A percentile compares a stretch with the other conserved stretches of the same genome.
These are phyloP conservation scores for Pyrocephalus nanus DNA, from an alignment of 2,797 vertebrate species.

Conservation along the genomic window DNA sequence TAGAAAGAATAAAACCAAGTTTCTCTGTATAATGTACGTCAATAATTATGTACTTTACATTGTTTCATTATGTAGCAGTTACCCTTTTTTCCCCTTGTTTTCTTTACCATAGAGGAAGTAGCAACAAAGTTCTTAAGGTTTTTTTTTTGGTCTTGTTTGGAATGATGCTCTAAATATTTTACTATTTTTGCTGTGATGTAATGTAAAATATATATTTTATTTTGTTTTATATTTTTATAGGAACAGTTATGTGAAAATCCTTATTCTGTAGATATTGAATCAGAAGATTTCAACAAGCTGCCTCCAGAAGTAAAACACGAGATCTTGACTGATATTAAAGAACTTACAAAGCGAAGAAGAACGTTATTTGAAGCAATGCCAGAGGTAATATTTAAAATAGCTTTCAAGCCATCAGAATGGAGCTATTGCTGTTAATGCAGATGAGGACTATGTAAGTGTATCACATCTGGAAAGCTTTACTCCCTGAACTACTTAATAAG, in stretches of 20 bases:
- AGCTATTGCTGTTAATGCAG: not conserved
- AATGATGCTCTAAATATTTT: not conserved
- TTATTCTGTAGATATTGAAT: conserved; percentile 90
- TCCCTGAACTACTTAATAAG: not conserved
- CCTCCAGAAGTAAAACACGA: conserved; percentile 94
- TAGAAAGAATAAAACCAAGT: not conserved
- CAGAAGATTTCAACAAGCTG: conserved; percentile 88
- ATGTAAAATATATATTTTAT: not conserved
- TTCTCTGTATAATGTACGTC: not conserved
- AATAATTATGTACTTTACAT: not conserved
- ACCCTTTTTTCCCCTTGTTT: not conserved
- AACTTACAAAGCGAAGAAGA: conserved; percentile 90
- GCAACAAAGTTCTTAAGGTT: not conserved
- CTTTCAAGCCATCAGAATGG: not conserved
- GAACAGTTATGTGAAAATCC: conserved; percentile 83
- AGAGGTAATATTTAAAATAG: conserved; percentile 79
- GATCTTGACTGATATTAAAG: conserved; percentile 95
- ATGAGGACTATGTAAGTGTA: not conserved
- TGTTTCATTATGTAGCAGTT: not conserved
- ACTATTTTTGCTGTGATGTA: not conserved
- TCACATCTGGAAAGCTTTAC: not conserved
- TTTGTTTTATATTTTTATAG: conserved; percentile 65
- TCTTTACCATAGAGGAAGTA: not conserved
- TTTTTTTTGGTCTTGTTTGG: not conserved
- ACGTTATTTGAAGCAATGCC: conserved; percentile 92